phyloP scores from a whole-genome alignment of 2,113 vertebrate genomes.

The Puffinus mauretanicus region DNA sequence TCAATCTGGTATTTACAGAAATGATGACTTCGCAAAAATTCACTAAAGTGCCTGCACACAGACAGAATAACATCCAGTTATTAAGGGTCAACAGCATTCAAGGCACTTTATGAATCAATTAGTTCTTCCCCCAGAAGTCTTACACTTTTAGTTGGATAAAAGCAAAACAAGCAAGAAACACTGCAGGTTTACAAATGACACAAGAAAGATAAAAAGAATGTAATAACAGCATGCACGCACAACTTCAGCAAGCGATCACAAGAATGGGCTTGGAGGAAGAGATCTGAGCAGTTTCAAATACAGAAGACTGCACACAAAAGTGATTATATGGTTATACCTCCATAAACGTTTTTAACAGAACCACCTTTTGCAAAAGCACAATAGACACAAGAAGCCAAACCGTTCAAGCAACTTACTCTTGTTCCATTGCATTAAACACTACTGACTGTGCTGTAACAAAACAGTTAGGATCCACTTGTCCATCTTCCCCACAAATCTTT shows the following conservation, averaged over 20 bases:
- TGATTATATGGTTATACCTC: not conserved
- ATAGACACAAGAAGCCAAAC: not conserved
- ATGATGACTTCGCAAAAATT: slow-evolving; percentile 95
- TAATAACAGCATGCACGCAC: not conserved
- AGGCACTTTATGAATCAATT: not conserved
- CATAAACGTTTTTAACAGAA: not conserved
- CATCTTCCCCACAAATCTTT: slow-evolving; percentile 97
- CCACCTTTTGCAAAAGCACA: not conserved
- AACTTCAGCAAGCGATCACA: not conserved
- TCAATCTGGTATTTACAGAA: slow-evolving; percentile 99
- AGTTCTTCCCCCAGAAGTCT: not conserved
- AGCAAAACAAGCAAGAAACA: not conserved
- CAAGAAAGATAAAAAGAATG: not conserved
- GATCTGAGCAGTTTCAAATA: not conserved
- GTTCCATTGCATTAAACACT: slow-evolving; percentile 89
- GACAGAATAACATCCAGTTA: not conserved
- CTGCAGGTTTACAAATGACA: not conserved
- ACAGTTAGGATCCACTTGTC: slow-evolving; percentile 97
- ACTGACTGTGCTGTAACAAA: slow-evolving; percentile 91
- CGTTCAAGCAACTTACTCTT: slow-evolving; percentile 84
- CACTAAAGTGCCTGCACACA: slow-evolving; percentile 91
- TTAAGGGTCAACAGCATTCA: not conserved
- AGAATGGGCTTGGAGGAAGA: not conserved
- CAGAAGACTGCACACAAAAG: not conserved
- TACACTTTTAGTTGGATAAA: not conserved